Evolutionary conservation across 2,113 vertebrate species (phyloP).

Genomic region (Rhinopithecus roxellana): DNA sequence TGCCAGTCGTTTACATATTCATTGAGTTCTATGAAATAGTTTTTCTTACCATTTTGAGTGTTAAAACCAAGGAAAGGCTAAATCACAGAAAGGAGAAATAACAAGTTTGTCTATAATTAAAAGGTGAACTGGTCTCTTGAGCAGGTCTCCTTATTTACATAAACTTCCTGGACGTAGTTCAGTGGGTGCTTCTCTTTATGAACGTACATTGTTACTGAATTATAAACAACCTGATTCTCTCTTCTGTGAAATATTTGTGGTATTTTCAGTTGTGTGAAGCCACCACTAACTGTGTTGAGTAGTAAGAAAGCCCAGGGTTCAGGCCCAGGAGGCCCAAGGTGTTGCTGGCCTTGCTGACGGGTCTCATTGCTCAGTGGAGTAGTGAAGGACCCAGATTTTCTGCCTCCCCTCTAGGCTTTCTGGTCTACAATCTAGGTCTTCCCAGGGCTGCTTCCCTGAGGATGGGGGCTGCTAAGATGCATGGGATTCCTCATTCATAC

Average conservation of each 20-base stretch:
- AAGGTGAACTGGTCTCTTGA: not conserved
- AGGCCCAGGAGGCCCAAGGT: fast-evolving
- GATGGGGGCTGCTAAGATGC: not conserved
- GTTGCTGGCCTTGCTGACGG: not conserved
- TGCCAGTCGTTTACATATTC: slow-evolving; percentile 1
- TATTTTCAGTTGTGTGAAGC: not conserved
- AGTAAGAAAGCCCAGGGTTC: not conserved
- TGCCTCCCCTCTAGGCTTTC: not conserved
- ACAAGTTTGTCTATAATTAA: not conserved
- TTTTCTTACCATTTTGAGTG: not conserved
- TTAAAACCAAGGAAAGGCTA: not conserved
- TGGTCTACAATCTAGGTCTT: not conserved
- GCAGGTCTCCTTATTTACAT: not conserved
- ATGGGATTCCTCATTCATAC: not conserved
- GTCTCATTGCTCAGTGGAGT: not conserved
- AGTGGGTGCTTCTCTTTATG: not conserved
- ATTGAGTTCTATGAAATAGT: not conserved
- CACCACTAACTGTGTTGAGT: not conserved
- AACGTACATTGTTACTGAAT: not conserved
- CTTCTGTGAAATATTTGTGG: not conserved
- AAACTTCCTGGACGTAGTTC: not conserved
- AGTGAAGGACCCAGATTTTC: not conserved
- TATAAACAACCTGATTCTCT: not conserved
- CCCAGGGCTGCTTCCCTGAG: too few relatives aligned
- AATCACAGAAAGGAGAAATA: not conserved